Evolutionary conservation across 1,140 invertebrate genomes (phyloP).

Genomic region (Pseudomyrmex dendroicus): DNA sequence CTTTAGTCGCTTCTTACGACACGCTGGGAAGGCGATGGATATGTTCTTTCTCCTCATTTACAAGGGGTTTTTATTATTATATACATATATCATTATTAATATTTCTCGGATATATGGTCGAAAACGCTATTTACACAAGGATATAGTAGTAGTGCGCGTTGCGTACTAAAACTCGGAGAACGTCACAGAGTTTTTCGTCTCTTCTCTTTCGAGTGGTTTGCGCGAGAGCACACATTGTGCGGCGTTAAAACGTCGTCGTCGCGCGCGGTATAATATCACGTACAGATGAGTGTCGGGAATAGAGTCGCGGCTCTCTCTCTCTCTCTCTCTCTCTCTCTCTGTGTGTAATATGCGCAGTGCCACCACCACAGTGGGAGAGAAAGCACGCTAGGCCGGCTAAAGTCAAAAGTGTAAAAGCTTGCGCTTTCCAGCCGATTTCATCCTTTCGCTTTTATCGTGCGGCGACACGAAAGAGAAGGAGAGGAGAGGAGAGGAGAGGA

Average conservation of each 20-base stretch:
- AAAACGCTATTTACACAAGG: background rate
- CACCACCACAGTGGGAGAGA: background rate
- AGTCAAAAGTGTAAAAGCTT: slow-evolving; percentile 75
- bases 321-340: too few relatives aligned
- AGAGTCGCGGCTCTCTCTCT: too few relatives aligned
- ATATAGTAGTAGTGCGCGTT: background rate
- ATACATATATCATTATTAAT: too few relatives aligned
- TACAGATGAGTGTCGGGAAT: background rate
- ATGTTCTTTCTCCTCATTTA: too few relatives aligned
- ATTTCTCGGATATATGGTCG: background rate
- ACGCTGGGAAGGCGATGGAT: too few relatives aligned
- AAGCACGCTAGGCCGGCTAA: slow-evolving; percentile 33
- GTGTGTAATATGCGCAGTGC: slow-evolving; percentile 48
- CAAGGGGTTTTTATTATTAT: too few relatives aligned
- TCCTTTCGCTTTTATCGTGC: slow-evolving; percentile 71
- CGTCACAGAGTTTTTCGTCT: slow-evolving; percentile 44
- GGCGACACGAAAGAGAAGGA: slow-evolving; percentile 30
- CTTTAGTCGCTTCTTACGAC: too few relatives aligned
- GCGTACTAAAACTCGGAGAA: slow-evolving; percentile 21
- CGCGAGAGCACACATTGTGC: slow-evolving; percentile 15
- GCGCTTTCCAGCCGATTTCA: slow-evolving; percentile 72
- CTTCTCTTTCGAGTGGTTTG: slow-evolving; percentile 29
- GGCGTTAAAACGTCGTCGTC: slow-evolving; percentile 48
- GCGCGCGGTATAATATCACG: slow-evolving; percentile 53
- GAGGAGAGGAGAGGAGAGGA: too few relatives aligned